Evolutionary conservation across 2,888 invertebrate genomes (phyloP).

Genomic region (Leptopilina myrica): DNA sequence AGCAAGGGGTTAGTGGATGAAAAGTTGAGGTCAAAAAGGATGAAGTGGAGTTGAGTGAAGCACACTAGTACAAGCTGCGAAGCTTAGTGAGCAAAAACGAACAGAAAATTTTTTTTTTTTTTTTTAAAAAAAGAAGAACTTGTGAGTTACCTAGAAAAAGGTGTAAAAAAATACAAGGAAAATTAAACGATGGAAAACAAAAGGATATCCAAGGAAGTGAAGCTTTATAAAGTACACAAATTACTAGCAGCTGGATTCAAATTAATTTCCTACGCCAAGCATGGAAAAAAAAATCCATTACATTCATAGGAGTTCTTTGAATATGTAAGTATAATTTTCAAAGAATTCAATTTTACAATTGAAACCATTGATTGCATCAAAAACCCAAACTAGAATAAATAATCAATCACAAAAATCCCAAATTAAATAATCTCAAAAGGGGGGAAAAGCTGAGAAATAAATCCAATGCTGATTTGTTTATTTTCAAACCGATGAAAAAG

Average conservation of each 20-base stretch:
- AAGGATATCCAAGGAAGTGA: too few species aligned
- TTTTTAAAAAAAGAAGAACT: background rate
- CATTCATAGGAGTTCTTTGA: constrained; percentile 39
- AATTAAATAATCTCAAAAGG: too few species aligned
- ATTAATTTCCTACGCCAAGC: constrained; percentile 46
- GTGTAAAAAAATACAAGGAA: background rate
- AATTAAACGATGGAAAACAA: background rate
- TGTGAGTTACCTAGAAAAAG: background rate
- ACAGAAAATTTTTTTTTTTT: background rate
- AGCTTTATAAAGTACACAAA: background rate
- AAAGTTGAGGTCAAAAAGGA: constrained; percentile 46
- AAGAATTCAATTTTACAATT: too few species aligned
- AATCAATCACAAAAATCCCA: too few species aligned
- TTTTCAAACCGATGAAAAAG: too few species aligned
- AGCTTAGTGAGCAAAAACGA: constrained; percentile 1
- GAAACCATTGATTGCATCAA: too few species aligned
- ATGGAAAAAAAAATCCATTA: constrained; percentile 49
- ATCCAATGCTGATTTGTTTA: too few species aligned
- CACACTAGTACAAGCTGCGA: constrained; percentile 30
- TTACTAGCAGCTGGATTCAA: constrained; percentile 45
- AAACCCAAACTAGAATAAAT: too few species aligned
- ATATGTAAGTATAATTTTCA: too few species aligned
- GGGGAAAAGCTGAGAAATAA: too few species aligned
- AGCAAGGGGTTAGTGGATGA: constrained; percentile 36
- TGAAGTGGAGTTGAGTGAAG: constrained; percentile 46